Evolutionary conservation across 2,113 vertebrate species (phyloP).

Genomic region (Cyrtonyx montezumae): DNA sequence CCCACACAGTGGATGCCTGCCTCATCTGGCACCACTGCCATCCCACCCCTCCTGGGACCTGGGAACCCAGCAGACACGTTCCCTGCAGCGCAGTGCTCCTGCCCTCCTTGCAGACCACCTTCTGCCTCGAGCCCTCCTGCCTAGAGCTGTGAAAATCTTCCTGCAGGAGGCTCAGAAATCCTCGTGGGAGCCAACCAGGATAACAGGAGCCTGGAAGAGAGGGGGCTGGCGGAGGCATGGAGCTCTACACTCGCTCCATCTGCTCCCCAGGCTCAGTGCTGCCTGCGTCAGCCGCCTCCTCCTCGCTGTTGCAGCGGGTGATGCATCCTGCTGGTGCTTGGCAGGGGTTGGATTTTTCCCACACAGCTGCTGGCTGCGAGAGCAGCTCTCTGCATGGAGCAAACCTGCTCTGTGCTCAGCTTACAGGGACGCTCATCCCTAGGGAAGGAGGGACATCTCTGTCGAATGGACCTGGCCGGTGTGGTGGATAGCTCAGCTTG

Average conservation of each 20-base stretch:
- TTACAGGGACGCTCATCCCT: background rate
- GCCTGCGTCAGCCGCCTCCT: conserved; percentile 17
- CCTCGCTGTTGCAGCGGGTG: background rate
- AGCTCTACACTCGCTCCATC: background rate
- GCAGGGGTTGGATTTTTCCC: background rate
- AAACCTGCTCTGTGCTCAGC: background rate
- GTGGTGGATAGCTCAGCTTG: background rate
- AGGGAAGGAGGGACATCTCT: background rate
- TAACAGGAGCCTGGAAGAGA: background rate
- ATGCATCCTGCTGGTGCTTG: background rate
- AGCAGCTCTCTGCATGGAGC: background rate
- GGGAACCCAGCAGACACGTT: background rate
- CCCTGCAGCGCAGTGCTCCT: background rate
- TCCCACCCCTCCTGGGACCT: background rate
- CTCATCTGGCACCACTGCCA: background rate
- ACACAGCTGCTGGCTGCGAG: background rate
- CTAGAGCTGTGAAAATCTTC: background rate
- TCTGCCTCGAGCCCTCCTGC: background rate
- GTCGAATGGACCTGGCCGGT: background rate
- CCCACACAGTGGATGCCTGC: background rate
- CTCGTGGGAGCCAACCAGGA: background rate
- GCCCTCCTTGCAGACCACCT: background rate
- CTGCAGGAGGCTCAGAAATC: background rate
- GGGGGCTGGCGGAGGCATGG: background rate
- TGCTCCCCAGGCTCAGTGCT: conserved; percentile 35